Evolutionary conservation across 1,140 invertebrate genomes (phyloP).

Genomic region (Diprion similis): DNA sequence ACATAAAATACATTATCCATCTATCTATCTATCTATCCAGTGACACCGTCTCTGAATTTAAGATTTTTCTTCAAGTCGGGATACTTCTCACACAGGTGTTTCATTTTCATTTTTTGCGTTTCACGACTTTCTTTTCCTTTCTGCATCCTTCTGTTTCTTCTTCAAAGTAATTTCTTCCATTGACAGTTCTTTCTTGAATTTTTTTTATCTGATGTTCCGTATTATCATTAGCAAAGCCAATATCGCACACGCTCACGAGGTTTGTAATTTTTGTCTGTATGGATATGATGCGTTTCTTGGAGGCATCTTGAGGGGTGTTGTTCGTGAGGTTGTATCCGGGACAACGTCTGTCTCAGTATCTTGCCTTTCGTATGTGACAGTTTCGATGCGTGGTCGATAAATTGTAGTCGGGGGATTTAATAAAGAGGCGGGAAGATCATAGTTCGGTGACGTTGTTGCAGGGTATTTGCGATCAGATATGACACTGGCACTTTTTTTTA

Average conservation of each 20-base stretch:
- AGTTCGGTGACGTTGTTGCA: neutral
- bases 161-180: neutral
- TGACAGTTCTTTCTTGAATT: neutral
- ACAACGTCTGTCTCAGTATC: neutral
- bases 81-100: neutral
- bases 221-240: neutral
- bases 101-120: slow-evolving; percentile 3
- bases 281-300: neutral
- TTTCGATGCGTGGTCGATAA: neutral
- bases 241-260: neutral
- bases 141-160: neutral
- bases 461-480: neutral
- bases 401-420: neutral
- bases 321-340: neutral
- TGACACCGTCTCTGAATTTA: neutral
- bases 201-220: neutral
- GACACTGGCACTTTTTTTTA: neutral
- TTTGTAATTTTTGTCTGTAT: neutral
- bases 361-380: neutral
- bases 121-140: neutral
- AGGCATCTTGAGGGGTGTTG: slow-evolving; percentile 2
- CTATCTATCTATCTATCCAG: too few relatives aligned
- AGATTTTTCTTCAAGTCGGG: neutral
- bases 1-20: too few relatives aligned
- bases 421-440: neutral